Evolutionary conservation across 2,113 vertebrate genomes (phyloP).

Genomic region (Cavia aperea): DNA sequence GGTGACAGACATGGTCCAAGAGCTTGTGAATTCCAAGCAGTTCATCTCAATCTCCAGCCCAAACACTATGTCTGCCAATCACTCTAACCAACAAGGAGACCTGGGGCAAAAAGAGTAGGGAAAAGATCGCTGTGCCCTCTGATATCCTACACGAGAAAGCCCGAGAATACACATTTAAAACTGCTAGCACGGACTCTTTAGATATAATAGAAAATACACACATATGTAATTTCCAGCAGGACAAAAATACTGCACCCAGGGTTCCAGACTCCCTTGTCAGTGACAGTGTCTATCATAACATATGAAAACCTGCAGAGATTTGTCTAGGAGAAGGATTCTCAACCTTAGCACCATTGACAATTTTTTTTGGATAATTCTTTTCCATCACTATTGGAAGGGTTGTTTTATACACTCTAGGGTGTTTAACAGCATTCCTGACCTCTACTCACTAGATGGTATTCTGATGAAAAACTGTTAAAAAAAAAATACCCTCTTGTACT

Average conservation of each 20-base stretch:
- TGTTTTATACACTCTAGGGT: background rate
- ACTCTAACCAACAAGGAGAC: background rate
- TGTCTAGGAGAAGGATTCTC: background rate
- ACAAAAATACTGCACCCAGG: background rate
- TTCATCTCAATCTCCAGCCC: conserved; percentile 3
- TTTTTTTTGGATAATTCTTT: background rate
- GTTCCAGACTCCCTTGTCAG: background rate
- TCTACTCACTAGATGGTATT: background rate
- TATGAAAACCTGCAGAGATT: background rate
- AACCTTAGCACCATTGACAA: background rate
- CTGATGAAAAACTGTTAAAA: background rate
- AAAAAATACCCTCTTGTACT: background rate
- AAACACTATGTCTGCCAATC: background rate
- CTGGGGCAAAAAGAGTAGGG: background rate
- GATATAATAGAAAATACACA: background rate
- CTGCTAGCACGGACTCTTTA: background rate
- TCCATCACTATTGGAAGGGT: background rate
- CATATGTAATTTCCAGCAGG: background rate
- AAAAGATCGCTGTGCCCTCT: background rate
- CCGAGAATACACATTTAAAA: background rate
- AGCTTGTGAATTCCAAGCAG: conserved; percentile 19
- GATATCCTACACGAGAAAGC: background rate
- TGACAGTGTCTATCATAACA: background rate
- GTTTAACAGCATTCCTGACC: background rate
- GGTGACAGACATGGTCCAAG: conserved; percentile 32